Evolutionary conservation across 1,140 invertebrate species (phyloP).

Genomic region (Drosophila orosa): DNA sequence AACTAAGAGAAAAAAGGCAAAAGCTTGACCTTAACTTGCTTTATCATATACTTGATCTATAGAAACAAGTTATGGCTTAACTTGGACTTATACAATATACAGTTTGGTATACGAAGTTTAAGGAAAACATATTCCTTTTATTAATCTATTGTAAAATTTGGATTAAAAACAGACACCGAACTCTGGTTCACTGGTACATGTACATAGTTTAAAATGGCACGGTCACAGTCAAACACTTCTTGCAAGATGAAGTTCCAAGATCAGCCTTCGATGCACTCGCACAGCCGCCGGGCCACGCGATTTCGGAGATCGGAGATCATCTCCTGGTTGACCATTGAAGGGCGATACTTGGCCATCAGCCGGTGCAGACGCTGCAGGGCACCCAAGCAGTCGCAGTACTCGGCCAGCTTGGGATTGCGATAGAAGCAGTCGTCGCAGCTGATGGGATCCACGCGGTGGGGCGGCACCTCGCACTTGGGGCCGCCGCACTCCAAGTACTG

Average conservation of each 20-base stretch:
- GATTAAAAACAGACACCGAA: neutral
- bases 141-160: constrained; percentile 1
- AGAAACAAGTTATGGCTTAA: too few relatives aligned
- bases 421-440: constrained; percentile 18
- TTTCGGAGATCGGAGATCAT: constrained; percentile 26
- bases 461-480: neutral
- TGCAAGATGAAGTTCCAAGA: neutral
- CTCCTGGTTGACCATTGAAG: neutral
- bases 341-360: constrained; percentile 1
- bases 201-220: neutral
- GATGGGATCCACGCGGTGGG: constrained; percentile 22
- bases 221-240: neutral
- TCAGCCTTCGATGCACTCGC: constrained; percentile 10
- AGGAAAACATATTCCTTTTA: too few relatives aligned
- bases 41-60: too few relatives aligned
- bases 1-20: too few relatives aligned
- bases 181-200: neutral
- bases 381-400: constrained; percentile 32
- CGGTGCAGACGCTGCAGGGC: constrained; percentile 42
- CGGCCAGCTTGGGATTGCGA: constrained; percentile 12
- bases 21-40: too few relatives aligned
- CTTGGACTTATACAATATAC: too few relatives aligned
- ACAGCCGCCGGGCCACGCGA: constrained; percentile 26
- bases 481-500: constrained; percentile 8
- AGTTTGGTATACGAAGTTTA: too few relatives aligned